Conservation (phyloP, 2,113 vertebrate species). For the Hippocampus comes region DNA sequence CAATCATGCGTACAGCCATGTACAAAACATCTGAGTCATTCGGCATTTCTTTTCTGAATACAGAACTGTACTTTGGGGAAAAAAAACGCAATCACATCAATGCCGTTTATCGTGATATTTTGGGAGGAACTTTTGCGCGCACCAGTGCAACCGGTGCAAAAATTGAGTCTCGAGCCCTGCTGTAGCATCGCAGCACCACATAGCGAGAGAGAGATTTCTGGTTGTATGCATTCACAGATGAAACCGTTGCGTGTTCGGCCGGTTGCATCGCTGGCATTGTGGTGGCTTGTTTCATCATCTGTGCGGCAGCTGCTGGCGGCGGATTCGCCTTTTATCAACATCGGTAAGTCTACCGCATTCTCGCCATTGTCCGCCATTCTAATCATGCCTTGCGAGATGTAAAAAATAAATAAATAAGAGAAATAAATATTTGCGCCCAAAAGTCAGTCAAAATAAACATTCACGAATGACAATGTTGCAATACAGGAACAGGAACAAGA, state of each 20-base stretch:
- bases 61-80: no score
- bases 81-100: no score
- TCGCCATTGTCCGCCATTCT: neutral
- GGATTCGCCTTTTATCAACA: slow-evolving; percentile 3
- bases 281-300: neutral
- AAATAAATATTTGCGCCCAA: neutral
- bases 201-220: neutral
- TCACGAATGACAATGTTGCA: neutral
- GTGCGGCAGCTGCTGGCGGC: neutral
- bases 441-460: neutral
- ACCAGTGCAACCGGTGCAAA: no score
- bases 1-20: no score
- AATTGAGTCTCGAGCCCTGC: no score
- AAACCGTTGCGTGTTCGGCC: neutral
- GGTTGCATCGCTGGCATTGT: slow-evolving; percentile 47
- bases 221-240: fast-evolving
- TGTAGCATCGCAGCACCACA: neutral
- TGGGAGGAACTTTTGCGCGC: no score
- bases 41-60: no score
- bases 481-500: slow-evolving; percentile 26
- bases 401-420: neutral
- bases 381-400: neutral
- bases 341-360: slow-evolving; percentile 17
- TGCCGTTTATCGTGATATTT: no score
- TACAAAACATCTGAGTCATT: no score